These are phyloP conservation scores for Melospiza georgiana DNA, from an alignment of 2,113 vertebrate species.

Conservation along the genomic window DNA sequence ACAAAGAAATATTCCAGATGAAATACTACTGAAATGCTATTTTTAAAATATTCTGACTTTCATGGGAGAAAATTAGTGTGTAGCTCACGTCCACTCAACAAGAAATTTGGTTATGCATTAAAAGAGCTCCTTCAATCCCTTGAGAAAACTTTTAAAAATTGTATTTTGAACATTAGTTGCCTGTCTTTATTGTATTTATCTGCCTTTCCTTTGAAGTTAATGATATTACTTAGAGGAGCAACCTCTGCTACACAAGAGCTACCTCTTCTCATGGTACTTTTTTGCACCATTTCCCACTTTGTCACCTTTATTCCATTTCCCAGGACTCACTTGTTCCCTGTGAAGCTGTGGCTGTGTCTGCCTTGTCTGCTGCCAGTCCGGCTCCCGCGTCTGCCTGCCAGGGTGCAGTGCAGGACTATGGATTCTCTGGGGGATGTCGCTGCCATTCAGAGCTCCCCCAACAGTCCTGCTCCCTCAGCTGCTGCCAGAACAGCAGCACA, in stretches of 20 bases:
- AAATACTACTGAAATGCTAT: not conserved
- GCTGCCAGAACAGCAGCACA: not conserved
- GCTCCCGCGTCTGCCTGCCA: not conserved
- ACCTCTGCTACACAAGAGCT: not conserved
- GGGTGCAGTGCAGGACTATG: not conserved
- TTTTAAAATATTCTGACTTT: not conserved
- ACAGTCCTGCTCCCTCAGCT: not conserved
- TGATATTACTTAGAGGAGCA: not conserved
- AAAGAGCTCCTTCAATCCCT: not conserved
- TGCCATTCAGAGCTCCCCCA: not conserved
- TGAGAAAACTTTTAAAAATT: not conserved
- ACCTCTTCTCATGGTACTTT: not conserved
- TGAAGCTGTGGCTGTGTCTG: not conserved
- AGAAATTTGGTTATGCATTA: constrained; percentile 26
- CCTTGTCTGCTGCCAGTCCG: not conserved
- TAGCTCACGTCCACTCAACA: not conserved
- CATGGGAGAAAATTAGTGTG: not conserved
- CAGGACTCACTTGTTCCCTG: not conserved
- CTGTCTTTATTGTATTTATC: not conserved
- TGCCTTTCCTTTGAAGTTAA: constrained; percentile 26
- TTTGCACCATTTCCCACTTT: not conserved
- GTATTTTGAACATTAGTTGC: not conserved
- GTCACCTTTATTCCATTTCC: not conserved
- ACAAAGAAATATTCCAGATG: not conserved
- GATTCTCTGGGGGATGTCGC: not conserved